Conservation (phyloP, 2,888 invertebrate species). For the Drosophila paranaensis region DNA sequence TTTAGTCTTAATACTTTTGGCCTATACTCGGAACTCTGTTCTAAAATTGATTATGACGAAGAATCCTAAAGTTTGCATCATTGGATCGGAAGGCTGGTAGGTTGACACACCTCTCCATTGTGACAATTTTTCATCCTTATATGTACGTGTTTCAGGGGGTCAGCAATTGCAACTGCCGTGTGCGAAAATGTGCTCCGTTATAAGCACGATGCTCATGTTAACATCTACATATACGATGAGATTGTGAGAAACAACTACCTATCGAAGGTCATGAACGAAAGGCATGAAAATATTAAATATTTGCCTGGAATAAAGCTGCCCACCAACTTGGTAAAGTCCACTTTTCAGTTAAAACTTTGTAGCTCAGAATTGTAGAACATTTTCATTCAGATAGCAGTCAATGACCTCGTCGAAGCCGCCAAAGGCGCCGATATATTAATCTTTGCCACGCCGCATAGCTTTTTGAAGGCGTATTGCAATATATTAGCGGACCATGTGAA, state of each 20-base stretch:
- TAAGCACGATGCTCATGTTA: conserved; percentile 56
- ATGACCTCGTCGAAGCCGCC: conserved; percentile 94
- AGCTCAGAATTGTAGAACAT: not conserved
- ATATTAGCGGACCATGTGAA: conserved; percentile 94
- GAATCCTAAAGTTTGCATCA: conserved; percentile 66
- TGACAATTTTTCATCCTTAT: not conserved
- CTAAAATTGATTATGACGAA: conserved; percentile 43
- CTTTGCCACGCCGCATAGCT: conserved; percentile 99
- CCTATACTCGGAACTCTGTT: conserved; percentile 28
- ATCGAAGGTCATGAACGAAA: conserved; percentile 63
- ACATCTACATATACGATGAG: conserved; percentile 75
- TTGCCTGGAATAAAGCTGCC: conserved; percentile 67
- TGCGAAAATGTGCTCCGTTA: conserved; percentile 50
- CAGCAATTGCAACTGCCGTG: conserved; percentile 67
- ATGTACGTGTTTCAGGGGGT: conserved; percentile 50
- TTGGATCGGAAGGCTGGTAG: conserved; percentile 69
- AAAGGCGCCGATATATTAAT: conserved; percentile 96
- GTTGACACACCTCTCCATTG: conserved; percentile 13
- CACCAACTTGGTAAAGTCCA: conserved; percentile 63
- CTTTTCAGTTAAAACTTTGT: too few relatives aligned
- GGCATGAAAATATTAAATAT: conserved; percentile 75
- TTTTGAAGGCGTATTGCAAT: conserved; percentile 93
- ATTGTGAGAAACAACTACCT: conserved; percentile 45
- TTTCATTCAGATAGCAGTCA: conserved; percentile 91
- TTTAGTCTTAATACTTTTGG: conserved; percentile 16